Base-by-base conservation (phyloP, 2,113 vertebrate species). In the Oryzias woworae region DNA sequence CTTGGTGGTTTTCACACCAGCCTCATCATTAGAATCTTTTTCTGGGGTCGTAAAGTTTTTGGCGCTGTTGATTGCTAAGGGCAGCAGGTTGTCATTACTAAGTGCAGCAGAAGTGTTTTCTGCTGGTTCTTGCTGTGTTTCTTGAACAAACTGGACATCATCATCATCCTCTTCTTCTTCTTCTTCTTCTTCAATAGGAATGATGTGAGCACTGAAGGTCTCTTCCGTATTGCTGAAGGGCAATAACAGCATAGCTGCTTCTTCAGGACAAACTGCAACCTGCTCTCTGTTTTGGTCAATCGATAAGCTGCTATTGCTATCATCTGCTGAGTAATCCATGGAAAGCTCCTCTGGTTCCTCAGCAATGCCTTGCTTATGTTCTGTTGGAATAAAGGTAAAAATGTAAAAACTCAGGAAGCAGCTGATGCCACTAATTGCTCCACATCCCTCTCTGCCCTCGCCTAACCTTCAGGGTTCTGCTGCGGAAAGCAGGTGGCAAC, bases 131-230 rank as follows among this genome's bases (percentile, higher is more conserved):
- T 69, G 78, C 17, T 71, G 73, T 56, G 62, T 83, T 69, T 67
- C 83, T 36, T 78, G 7, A 69, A 82, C 36, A 51, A 87, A 81
- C 53, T 75, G 68, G 5, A 84, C 63, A 72, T 81, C 82, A 22
- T 83, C 75, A 10, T 83, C 81, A 0, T 72, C 63, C 0, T 57
- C 63, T 0, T 70, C 45, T 1, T 59, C 62, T 1, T 66, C 58
- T 0, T 75, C 65, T 3, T 83, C 83, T 7, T 82, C 85, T 14
- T 87, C 85, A 2, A 89, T 83, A 42, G 89, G 87, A 72, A 88
- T 67, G 36, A 84, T 80, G 24, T 81, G 73, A 58, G 64, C 44
- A 53, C 77, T 85, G 63, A 85, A 78, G 52, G 51, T 63, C 43
- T 80, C 73, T 14, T 71, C 77, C 44, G 77, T 58, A 42, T 74